Conservation (phyloP, 2,888 invertebrate species). For the Malthinus flaveolus region DNA sequence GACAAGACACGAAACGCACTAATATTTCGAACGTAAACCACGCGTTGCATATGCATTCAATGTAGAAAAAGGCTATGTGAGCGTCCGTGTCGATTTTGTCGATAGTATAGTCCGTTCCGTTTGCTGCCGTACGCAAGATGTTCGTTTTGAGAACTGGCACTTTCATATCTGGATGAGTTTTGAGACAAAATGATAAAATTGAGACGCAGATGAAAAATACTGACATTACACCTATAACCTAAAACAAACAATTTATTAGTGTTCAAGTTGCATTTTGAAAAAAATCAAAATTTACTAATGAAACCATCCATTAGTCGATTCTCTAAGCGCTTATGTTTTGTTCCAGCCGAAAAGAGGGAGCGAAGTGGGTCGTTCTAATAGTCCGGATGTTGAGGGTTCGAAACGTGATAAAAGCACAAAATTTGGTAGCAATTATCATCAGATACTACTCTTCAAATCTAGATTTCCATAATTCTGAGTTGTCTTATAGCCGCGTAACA, state of each 20-base stretch:
- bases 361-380: too few species aligned
- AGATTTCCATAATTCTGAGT: too few species aligned
- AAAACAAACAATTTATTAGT: slow-evolving; percentile 53
- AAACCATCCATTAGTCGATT: too few species aligned
- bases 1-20: slow-evolving; percentile 81
- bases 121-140: slow-evolving; percentile 75
- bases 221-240: slow-evolving; percentile 97
- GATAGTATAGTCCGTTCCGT: slow-evolving; percentile 78
- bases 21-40: slow-evolving; percentile 99
- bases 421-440: too few species aligned
- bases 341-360: too few species aligned
- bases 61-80: slow-evolving; percentile 96
- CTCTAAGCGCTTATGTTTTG: too few species aligned
- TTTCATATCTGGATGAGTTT: slow-evolving; percentile 98
- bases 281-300: too few species aligned
- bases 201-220: slow-evolving; percentile 99
- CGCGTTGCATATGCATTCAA: slow-evolving; percentile 97
- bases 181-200: slow-evolving; percentile 98
- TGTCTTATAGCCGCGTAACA: too few species aligned
- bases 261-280: too few species aligned
- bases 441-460: too few species aligned
- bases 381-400: too few species aligned
- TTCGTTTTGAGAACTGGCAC: slow-evolving; percentile 85
- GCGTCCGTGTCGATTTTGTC: slow-evolving; percentile 94
- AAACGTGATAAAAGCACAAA: too few species aligned